Evolutionary conservation across 2,113 vertebrate species (phyloP).

Genomic region (Oreochromis spilurus): DNA sequence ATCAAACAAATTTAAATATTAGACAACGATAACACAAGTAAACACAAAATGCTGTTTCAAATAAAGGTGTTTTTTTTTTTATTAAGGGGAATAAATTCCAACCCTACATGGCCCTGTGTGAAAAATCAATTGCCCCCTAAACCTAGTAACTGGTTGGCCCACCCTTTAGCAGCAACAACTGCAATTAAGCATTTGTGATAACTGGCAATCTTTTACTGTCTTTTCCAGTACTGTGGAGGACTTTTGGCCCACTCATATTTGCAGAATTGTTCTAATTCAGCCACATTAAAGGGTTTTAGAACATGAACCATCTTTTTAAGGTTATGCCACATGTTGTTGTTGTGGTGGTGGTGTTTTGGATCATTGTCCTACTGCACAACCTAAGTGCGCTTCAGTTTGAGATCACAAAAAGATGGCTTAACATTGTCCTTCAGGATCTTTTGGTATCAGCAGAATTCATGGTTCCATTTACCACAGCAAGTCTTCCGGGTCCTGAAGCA

Average conservation of each 20-base stretch:
- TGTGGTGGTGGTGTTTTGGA: background rate
- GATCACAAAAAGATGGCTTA: background rate
- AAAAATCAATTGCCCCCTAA: background rate
- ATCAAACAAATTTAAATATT: background rate
- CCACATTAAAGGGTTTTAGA: background rate
- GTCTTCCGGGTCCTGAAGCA: background rate
- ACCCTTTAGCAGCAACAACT: background rate
- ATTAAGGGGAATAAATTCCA: background rate
- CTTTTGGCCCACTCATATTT: background rate
- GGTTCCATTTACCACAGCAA: background rate
- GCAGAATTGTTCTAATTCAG: background rate
- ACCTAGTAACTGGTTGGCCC: background rate
- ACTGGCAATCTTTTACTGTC: background rate
- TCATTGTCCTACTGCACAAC: background rate
- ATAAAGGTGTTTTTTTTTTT: background rate
- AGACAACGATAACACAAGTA: background rate
- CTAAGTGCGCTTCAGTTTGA: background rate
- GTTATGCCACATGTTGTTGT: background rate
- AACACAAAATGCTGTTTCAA: background rate
- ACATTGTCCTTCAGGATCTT: background rate
- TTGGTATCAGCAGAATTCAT: background rate
- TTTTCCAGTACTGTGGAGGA: background rate
- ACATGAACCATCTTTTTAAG: background rate
- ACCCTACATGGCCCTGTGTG: background rate
- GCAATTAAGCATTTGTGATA: background rate